Evolutionary conservation across 2,797 vertebrate species (phyloP).

Genomic region (Channa striata): DNA sequence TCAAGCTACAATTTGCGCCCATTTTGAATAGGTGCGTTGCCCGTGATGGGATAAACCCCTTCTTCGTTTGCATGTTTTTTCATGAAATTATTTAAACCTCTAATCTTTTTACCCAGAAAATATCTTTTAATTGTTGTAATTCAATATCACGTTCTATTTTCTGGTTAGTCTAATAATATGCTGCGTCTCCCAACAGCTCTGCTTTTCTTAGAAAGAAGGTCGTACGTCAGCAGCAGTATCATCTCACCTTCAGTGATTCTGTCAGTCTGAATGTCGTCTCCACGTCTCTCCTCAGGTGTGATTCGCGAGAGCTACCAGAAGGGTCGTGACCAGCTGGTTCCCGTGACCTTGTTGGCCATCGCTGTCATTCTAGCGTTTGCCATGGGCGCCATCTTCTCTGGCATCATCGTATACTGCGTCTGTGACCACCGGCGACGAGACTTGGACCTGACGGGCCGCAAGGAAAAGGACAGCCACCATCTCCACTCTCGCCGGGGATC

Average conservation of each 20-base stretch:
- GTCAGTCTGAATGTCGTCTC: slow-evolving; percentile 59
- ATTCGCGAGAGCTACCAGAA: slow-evolving; percentile 99
- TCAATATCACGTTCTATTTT: slow-evolving; percentile 38
- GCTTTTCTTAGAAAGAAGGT: slow-evolving; percentile 31
- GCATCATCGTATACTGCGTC: slow-evolving; percentile 96
- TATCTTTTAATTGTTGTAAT: slow-evolving; percentile 53
- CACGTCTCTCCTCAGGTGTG: slow-evolving; percentile 92
- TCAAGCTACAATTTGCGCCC: slow-evolving; percentile 51
- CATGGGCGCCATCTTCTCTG: slow-evolving; percentile 97
- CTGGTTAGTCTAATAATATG: slow-evolving; percentile 33
- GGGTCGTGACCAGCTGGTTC: slow-evolving; percentile 96
- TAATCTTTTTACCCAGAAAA: slow-evolving; percentile 64
- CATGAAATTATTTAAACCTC: slow-evolving; percentile 52
- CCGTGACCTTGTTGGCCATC: slow-evolving; percentile 95
- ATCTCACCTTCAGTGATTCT: slow-evolving; percentile 8
- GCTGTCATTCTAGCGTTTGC: slow-evolving; percentile 97
- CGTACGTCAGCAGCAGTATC: background rate
- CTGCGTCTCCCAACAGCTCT: slow-evolving; percentile 18
- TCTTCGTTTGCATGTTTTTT: slow-evolving; percentile 65
- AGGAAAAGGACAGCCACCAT: slow-evolving; percentile 91
- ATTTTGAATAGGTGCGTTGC: slow-evolving; percentile 61
- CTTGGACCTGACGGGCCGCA: slow-evolving; percentile 87
- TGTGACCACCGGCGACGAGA: slow-evolving; percentile 95
- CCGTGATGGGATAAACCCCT: slow-evolving; percentile 50
- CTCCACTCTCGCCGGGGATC: slow-evolving; percentile 91